Evolutionary conservation across 2,888 invertebrate genomes (phyloP), one percentile per base, ranked within the genome.

Genomic region (Cephalotes varians): DNA sequence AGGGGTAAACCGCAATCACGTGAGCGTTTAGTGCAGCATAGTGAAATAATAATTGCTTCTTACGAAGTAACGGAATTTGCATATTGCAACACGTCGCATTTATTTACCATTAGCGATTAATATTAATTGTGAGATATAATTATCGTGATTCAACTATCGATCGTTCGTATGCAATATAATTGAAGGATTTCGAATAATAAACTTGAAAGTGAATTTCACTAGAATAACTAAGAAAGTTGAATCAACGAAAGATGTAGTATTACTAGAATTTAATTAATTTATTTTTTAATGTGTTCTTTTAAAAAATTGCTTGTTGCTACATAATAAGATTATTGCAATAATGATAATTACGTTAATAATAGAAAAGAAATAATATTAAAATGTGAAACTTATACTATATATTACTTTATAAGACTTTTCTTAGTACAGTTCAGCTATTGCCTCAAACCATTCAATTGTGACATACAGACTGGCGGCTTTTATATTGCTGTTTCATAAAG

Each of bases 401-500:
- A n/a, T n/a, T n/a, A n/a, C n/a, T 40, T 28, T 47, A 7, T 10
- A 21, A 44, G 9, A 18, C 9, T 64, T 34, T 37, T 2, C 18
- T 34, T 25, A 34, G 1, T 34, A 47, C 18, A 34, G 12, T 7
- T n/a, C 34, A 34, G 2, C 65, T 51, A 28, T 65, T 65, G n/a
- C 67, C 7, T 62, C 12, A 34, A 67, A 76, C 25, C 15, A 18
- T 76, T n/a, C 67, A 51, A 76, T 67, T 51, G 40, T 15, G 21
- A 40, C 51, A 51, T 10, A 37, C n/a, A 28, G 12, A 58, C 9
- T 37, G 12, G 25, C 7, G 44, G 44, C 25, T 56, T 56, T 44
- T 21, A 56, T 77, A 40, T 77, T 31, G 21, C 37, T 40, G 12
- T 79, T 71, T 69, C 12, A 31, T 7, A 34, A 71, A 44, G 40